Percentiles rank a stretch among this genome's conserved stretches.
Evolutionary conservation across 2,888 invertebrate genomes (phyloP).

Genomic region (Tanytarsus gracilentus): DNA sequence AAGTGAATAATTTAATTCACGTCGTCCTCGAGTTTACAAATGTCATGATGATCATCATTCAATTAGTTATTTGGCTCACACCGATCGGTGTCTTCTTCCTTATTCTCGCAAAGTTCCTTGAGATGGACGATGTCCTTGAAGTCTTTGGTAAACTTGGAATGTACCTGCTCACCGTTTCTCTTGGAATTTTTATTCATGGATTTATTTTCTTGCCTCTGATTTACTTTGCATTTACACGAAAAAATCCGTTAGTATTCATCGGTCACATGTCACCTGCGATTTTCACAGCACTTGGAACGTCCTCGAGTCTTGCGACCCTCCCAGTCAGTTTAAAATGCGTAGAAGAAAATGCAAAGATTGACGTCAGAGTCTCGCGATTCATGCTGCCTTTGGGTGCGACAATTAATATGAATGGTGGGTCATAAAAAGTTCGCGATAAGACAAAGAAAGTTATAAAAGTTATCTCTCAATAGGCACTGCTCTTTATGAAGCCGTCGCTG

Average conservation of each 20-base stretch:
- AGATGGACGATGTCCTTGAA: conserved; percentile 53
- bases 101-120: conserved; percentile 56
- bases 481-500: conserved; percentile 74
- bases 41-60: conserved; percentile 56
- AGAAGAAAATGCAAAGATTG: conserved; percentile 36
- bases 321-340: conserved; percentile 67
- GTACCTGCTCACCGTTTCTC: conserved; percentile 60
- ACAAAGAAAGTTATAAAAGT: too few relatives aligned
- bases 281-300: conserved; percentile 67
- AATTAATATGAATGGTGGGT: conserved; percentile 76
- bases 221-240: conserved; percentile 51
- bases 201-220: conserved; percentile 59
- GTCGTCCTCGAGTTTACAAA: conserved; percentile 55
- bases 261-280: conserved; percentile 55
- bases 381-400: conserved; percentile 73
- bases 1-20: conserved; percentile 52
- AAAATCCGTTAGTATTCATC: conserved; percentile 52
- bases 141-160: conserved; percentile 58
- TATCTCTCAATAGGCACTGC: too few relatives aligned
- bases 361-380: conserved; percentile 61
- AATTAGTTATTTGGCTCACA: conserved; percentile 57
- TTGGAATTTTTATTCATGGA: conserved; percentile 60
- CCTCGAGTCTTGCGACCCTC: conserved; percentile 55
- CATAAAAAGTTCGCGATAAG: too few relatives aligned
- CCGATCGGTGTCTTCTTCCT: conserved; percentile 56